Percentiles rank a stretch among this genome's conserved stretches.
These are phyloP conservation scores for Lasioglossum villosulum DNA, from an alignment of 2,888 invertebrate genomes.

Conservation along the genomic window DNA sequence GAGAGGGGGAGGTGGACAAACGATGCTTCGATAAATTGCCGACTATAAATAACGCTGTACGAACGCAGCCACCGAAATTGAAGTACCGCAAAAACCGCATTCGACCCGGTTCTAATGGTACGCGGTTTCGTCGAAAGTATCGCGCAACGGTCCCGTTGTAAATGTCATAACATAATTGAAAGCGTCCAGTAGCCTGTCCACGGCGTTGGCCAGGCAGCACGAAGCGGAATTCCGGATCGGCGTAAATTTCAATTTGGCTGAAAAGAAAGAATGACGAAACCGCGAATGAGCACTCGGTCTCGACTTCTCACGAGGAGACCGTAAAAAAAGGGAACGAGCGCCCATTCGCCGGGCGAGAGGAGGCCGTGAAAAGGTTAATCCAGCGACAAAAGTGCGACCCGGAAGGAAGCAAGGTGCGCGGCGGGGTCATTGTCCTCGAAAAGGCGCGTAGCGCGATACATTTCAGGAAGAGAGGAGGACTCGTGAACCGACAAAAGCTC, in stretches of 20 bases:
- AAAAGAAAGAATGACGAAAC: background rate
- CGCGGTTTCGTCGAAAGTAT: conserved; percentile 30
- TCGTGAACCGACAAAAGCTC: conserved; percentile 7
- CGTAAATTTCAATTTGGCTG: background rate
- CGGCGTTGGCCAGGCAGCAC: background rate
- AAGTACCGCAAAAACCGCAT: conserved; percentile 53
- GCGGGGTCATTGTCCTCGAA: conserved; percentile 69
- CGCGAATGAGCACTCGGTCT: conserved; percentile 2
- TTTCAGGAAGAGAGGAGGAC: conserved; percentile 32
- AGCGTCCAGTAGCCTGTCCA: background rate
- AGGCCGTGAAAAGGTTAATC: conserved; percentile 18
- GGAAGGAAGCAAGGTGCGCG: conserved; percentile 62
- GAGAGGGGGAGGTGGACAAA: background rate
- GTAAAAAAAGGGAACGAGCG: background rate
- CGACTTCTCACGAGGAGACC: background rate
- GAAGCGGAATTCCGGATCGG: background rate
- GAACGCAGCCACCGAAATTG: conserved; percentile 23
- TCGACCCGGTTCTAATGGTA: conserved; percentile 35
- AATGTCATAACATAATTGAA: conserved; percentile 16
- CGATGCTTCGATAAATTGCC: conserved; percentile 24
- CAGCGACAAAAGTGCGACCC: conserved; percentile 50
- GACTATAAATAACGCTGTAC: conserved; percentile 49
- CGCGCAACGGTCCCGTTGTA: background rate
- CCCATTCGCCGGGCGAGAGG: background rate
- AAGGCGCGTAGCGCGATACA: conserved; percentile 66